Base-by-base conservation (phyloP, 2,888 invertebrate genomes). In the Lasioglossum morio region DNA sequence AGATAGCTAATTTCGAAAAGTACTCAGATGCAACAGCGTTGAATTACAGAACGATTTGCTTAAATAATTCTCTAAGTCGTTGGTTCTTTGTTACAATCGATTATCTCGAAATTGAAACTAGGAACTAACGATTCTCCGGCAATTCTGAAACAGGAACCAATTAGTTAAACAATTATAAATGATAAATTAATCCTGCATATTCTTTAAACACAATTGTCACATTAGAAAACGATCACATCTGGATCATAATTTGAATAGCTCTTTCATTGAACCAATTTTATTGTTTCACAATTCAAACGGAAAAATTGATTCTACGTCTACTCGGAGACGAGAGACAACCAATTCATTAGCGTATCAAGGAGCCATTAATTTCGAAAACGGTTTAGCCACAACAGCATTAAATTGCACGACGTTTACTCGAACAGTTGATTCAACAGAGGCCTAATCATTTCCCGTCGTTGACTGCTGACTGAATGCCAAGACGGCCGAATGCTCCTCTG, bases 391-490 rank as follows among this genome's bases (percentile, higher is more conserved):
- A 27, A 30, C 60, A 30, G 60, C 27, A 30, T 63, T 27, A 63
- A 63, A 63, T 63, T 16, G n/a, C 27, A 63, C 60, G 60, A 16
- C 53, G 53, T 53, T 30, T 30, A 16, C 60, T 30, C 27, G 60
- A 63, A 27, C 60, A 63, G 60, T 63, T 63, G 60, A 63, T 30
- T 63, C 60, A 63, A 63, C 60, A 27, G 27, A 27, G 27, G 60
- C 30, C 30, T 63, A 63, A 63, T 63, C 60, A 63, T 63, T 63
- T 63, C 60, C 60, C 30, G 60, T 63, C n/a, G n/a, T 27, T 8
- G 43, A 12, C n/a, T 72, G 27, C 72, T 16, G 27, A 43, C 43
- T 72, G n/a, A 72, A n/a, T 43, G 30, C 60, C 30, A 63, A 63
- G 60, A 63, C 60, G 60, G 30, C 30, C 60, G 27, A 16, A 27